Base-by-base conservation (phyloP, 2,888 invertebrate genomes). In the Rotaria sp. region DNA sequence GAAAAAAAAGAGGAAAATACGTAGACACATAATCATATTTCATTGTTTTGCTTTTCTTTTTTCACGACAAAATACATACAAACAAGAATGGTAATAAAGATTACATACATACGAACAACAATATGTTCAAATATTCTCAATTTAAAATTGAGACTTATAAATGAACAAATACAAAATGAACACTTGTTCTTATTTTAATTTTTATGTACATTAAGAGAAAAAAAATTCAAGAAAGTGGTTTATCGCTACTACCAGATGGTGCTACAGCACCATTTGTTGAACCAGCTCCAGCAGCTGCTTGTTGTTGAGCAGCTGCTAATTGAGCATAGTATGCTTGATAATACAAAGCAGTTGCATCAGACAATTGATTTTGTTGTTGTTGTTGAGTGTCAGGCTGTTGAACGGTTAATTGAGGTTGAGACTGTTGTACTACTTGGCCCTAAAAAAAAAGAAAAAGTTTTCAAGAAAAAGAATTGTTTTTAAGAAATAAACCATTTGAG, bases 291-390 rank as follows among this genome's bases (percentile, higher is more conserved):
- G 67, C 67, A 5, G 67, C 67, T 5, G 67, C 67, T 67, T 30
- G 35, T 35, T 67, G 67, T 67, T 67, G 67, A 35, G 67, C 67
- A 67, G 67, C 67, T 21, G 67, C 67, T 35, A 67, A 67, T 35
- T 67, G 67, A 15, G 67, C 67, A 67, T 67, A 67, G 21, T 67
- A 67, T 67, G 67, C 67, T 35, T 67, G 67, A 67, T 67, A 67
- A 21, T 67, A 67, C 35, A 67, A 67, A 21, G 67, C 67, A 67
- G 21, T 67, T 38, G 67, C 67, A 67, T 67, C 67, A 2, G 67
- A n/a, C n/a, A n/a, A n/a, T n/a, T n/a, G 21, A 35, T 38, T 18
- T 30, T 67, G 67, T 35, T 67, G 67, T 26, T 55, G 55, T 26
- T 55, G 55, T 8, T 67, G 67, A 67, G 67, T 38, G 38, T 67